Base-by-base conservation (phyloP, 2,888 invertebrate genomes). In the Philopedon plagiatum region DNA sequence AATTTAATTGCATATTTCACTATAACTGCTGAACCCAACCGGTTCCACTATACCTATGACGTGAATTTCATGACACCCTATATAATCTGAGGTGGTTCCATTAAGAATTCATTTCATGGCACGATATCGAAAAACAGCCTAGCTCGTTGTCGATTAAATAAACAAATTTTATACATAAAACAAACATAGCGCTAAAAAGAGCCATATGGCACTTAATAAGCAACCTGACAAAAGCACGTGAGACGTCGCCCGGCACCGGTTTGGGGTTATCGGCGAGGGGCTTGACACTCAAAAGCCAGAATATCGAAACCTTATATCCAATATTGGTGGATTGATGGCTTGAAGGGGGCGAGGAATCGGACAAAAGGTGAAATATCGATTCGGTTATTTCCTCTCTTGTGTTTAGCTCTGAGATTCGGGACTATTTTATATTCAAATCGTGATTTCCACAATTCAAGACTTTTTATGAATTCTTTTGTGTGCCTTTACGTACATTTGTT, bases 281-380 rank as follows among this genome's bases (percentile, higher is more conserved):
- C 29, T 32, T 29, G 26, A 15, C 15, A 26, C 13, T 15, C 18
- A 29, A 61, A 44, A 46, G 32, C 61, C 32, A 34, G 49, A 63
- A 63, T 34, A 63, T 63, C 62, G 51, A 63, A 63, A 63, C 62
- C 62, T 37, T 61, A 61, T 68, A 68, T 61, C 61, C 61, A 68
- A 68, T 68, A 54, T 68, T 34, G 54, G 60, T 61, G 57, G 63
- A 70, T 70, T 57, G 69, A 63, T 70, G 62, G 62, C 69, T 39
- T 44, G 8, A 23, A 37, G 64, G 60, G 49, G 71, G 62, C 51
- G 60, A 65, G 62, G 54, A 71, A 66, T 71, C 61, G 66, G 71
- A 71, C 71, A 71, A 71, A 71, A 71, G 66, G 71, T 66, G 66
- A 49, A 60, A 72, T 72, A 72, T 72, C 72, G 72, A 72, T 72